Percentiles rank a stretch among this genome's conserved stretches.
Conservation (phyloP, 2,113 vertebrate species). For the Protobothrops flavoviridis region DNA sequence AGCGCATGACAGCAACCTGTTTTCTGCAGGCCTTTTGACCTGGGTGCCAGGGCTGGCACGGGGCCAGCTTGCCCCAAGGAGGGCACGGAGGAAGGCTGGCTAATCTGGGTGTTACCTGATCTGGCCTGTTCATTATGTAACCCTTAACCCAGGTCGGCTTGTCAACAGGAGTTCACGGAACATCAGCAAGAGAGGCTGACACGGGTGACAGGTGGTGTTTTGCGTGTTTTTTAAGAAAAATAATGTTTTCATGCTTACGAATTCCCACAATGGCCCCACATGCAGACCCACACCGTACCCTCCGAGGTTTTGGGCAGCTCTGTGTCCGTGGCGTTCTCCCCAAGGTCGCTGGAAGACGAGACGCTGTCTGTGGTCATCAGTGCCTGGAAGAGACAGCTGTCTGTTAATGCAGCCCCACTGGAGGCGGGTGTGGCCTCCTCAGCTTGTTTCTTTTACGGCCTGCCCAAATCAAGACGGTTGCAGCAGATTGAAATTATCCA, state of each 20-base stretch:
- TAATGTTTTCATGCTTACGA: not conserved
- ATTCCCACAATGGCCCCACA: not conserved
- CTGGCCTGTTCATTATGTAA: not conserved
- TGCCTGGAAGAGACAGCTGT: constrained; percentile 31
- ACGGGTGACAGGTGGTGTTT: not conserved
- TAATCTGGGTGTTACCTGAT: constrained; percentile 10
- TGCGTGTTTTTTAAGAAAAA: not conserved
- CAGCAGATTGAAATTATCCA: not conserved
- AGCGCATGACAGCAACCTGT: not conserved
- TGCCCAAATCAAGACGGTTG: not conserved
- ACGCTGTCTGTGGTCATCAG: constrained; percentile 43
- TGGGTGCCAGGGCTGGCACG: not conserved
- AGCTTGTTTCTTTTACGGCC: not conserved
- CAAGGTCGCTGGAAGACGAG: not conserved
- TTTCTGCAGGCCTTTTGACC: not conserved
- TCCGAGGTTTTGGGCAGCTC: not conserved
- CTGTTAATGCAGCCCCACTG: not conserved
- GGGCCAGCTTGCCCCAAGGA: not conserved
- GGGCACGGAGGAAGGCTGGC: not conserved
- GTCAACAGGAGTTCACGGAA: not conserved
- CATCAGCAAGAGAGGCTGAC: not conserved
- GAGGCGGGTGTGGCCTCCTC: not conserved
- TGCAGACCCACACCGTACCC: constrained; percentile 44
- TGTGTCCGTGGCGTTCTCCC: constrained; percentile 18
- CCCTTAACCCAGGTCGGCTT: not conserved